Evolutionary conservation across 2,113 vertebrate species (phyloP).

Genomic region (Chaetops frenatus): DNA sequence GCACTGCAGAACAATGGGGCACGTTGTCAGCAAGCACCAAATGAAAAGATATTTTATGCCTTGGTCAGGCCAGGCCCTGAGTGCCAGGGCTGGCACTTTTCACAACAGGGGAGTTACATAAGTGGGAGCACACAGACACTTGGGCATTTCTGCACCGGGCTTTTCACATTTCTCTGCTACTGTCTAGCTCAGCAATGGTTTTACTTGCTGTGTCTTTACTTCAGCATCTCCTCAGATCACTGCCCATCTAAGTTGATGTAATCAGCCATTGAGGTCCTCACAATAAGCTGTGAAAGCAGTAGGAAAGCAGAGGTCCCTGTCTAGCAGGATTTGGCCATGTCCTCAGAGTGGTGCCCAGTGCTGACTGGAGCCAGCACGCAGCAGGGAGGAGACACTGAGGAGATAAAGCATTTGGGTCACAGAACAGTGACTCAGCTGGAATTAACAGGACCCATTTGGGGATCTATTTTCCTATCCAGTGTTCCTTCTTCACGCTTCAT

Average conservation of each 20-base stretch:
- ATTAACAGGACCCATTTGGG: background rate
- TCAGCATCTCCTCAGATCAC: background rate
- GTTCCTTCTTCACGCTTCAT: background rate
- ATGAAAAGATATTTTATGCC: background rate
- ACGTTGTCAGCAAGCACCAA: background rate
- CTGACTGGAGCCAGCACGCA: background rate
- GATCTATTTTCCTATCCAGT: background rate
- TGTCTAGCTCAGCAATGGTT: background rate
- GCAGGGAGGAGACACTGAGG: background rate
- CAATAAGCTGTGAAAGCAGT: background rate
- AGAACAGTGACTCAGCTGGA: background rate
- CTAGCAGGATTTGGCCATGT: background rate
- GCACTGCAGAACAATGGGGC: background rate
- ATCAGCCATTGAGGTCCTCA: background rate
- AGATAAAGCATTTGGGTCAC: background rate
- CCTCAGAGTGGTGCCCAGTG: background rate
- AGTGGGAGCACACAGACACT: background rate
- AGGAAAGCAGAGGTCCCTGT: background rate
- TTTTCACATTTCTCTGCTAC: background rate
- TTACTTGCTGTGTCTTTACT: background rate
- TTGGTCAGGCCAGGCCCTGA: background rate
- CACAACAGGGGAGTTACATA: rapidly evolving
- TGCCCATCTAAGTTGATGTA: background rate
- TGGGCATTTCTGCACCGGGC: background rate
- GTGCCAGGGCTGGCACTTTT: background rate